Conservation (phyloP, 2,888 invertebrate genomes). For the Apocheima hispidaria region DNA sequence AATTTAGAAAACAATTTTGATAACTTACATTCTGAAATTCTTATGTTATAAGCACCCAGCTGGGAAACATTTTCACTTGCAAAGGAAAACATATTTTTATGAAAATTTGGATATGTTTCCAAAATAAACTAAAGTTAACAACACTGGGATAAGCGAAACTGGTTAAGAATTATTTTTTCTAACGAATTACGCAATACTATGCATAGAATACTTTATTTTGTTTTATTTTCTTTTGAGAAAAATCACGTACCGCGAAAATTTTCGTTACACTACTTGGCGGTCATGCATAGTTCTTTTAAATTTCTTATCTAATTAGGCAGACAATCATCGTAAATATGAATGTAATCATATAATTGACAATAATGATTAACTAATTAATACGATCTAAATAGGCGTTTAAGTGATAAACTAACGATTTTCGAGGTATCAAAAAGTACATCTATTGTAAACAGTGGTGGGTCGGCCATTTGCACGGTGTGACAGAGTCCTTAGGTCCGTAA, state of each 20-base stretch:
- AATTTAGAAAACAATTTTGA: background rate
- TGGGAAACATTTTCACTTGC: slow-evolving; percentile 64
- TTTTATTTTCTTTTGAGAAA: slow-evolving; percentile 47
- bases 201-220: slow-evolving; percentile 34
- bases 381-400: slow-evolving; percentile 47
- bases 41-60: slow-evolving; percentile 68
- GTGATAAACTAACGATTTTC: slow-evolving; percentile 56
- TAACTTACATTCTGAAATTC: slow-evolving; percentile 68
- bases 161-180: background rate
- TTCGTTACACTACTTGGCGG: slow-evolving; percentile 46
- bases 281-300: slow-evolving; percentile 64
- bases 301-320: slow-evolving; percentile 41
- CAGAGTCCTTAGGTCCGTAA: slow-evolving; percentile 87
- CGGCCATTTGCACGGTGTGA: slow-evolving; percentile 90
- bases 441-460: slow-evolving; percentile 89
- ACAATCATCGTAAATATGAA: slow-evolving; percentile 29
- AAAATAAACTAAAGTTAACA: background rate
- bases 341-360: slow-evolving; percentile 44
- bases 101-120: background rate
- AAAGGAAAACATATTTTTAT: slow-evolving; percentile 68
- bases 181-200: background rate
- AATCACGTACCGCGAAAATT: slow-evolving; percentile 65
- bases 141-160: slow-evolving; percentile 9
- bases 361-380: slow-evolving; percentile 67
- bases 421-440: slow-evolving; percentile 66